Evolutionary conservation across 2,888 invertebrate species (phyloP), one percentile per base, ranked within the genome.

Genomic region (Diarsia rubi): DNA sequence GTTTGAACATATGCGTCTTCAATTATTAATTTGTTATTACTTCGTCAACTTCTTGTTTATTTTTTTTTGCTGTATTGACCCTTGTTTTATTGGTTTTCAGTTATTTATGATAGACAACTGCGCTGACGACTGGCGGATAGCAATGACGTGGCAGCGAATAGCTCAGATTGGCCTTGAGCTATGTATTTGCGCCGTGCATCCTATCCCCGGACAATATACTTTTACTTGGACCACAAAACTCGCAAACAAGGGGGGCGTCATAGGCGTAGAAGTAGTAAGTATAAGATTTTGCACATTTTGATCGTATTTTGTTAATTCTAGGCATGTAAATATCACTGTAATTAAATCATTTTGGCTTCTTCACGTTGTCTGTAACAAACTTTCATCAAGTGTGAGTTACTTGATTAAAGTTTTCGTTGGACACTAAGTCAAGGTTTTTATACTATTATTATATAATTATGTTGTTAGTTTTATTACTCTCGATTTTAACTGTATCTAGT

Each of bases 71-170:
- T 37, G 31, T 21, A 5, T 42, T 16, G 5, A 72, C 12, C 2
- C 47, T 24, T 49, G 24, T 70, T 87, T 73, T 82, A 12, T 69
- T 65, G 27, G 1, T 78, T 97, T 97, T 63, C 97, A 99, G 99
- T 98, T 99, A 97, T 99, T 99, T 97, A 99, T 99, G 98, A 99
- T 99, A 97, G 99, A 99, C 97, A 99, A 99, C 97, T 99, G 99
- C 97, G 99, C 99, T 87, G 99, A 99, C 95, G 99, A 99, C 97
- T 99, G 99, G 99, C 98, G 99, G 94, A 99, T 99, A 97, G 99
- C 99, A 91, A 99, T 99, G 98, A 99, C 99, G 89, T 99, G 99
- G 98, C 99, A 99, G 96, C 97, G 99, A 95, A 98, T 99, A 95
- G 97, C 98, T 91, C 99, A 99, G 97, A 99, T 99, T 93, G 97